Base-by-base conservation (phyloP, 2,113 vertebrate species). In the Puffinus mauretanicus region DNA sequence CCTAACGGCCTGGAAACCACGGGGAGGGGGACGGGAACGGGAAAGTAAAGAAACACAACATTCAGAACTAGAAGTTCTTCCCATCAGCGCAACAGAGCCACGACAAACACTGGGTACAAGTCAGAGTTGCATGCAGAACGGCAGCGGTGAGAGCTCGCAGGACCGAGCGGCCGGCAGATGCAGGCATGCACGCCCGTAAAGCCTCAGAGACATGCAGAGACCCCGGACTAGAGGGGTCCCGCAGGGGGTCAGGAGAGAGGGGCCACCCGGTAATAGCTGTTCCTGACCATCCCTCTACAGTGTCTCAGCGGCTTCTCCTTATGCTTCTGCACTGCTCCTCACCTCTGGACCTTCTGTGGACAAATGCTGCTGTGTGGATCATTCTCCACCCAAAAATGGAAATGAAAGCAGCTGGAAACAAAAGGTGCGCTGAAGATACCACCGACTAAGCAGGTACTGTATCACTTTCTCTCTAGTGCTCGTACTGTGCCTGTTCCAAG, bases 361-460 rank as follows among this genome's bases (percentile, higher is more conserved):
- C 49, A 77, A 24, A 30, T 0, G 11, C 36, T 65, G 22, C 25
- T 14, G 10, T 16, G 7, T 11, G 87, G 46, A 58, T 4, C 21
- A 1, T 11, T 11, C 30, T 36, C 24, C 38, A 22, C 36, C 40
- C 65, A 4, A 34, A 75, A 26, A 51, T 4, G 0, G 0, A 29
- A n/a, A 32, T 0, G 2, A 24, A 65, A 42, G 19, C 0, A 0
- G 49, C 80, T 38, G 75, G 65, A 60, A 67, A 17, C 8, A 54
- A n/a, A 38, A 40, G 57, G 3, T 11, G 40, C 42, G 7, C 3
- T 1, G 11, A 19, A n/a, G 51, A 30, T 2, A 24, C 12, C 30
- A 8, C 42, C 5, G 9, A 40, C 7, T 4, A 25, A 15, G 51
- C 89, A 97, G 97, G 97, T 96, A 97, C 46, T 9, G 11, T 9